Evolutionary conservation across 2,888 invertebrate genomes (phyloP).

Genomic region (Tinea semifulvella): DNA sequence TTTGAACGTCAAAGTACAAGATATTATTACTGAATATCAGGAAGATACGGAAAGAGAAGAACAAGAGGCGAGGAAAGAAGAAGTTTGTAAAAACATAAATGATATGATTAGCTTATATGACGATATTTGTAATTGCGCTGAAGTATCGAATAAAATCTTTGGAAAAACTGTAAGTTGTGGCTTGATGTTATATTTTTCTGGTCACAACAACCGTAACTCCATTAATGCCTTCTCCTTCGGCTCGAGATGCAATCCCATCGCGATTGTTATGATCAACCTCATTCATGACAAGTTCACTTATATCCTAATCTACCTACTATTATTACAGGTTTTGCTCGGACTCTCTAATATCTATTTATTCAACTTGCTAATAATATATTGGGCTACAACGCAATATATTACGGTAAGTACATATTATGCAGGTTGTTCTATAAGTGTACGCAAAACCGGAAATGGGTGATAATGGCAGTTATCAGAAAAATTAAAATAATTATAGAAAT

Average conservation of each 20-base stretch:
- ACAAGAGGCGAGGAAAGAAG: background rate
- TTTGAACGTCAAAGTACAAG: background rate
- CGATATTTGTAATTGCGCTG: constrained; percentile 9
- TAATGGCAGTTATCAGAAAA: too few species aligned
- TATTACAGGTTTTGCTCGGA: background rate
- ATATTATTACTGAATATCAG: background rate
- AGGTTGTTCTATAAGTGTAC: too few species aligned
- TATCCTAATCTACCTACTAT: background rate
- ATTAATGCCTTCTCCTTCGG: too few species aligned
- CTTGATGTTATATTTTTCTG: background rate
- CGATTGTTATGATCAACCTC: background rate
- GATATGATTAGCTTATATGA: constrained; percentile 2
- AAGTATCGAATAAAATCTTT: constrained; percentile 6
- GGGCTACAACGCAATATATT: background rate
- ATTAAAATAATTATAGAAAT: too few species aligned
- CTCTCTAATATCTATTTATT: background rate
- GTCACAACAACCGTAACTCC: too few species aligned
- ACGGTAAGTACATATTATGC: background rate
- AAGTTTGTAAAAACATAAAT: background rate
- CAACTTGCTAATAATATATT: constrained; percentile 8
- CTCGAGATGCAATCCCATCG: too few species aligned
- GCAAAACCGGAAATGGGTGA: too few species aligned
- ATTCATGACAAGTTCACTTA: too few species aligned
- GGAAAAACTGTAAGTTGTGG: constrained; percentile 2
- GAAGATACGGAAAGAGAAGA: background rate